Base-by-base conservation (phyloP, 2,888 invertebrate genomes). In the Parasteatoda lunata region DNA sequence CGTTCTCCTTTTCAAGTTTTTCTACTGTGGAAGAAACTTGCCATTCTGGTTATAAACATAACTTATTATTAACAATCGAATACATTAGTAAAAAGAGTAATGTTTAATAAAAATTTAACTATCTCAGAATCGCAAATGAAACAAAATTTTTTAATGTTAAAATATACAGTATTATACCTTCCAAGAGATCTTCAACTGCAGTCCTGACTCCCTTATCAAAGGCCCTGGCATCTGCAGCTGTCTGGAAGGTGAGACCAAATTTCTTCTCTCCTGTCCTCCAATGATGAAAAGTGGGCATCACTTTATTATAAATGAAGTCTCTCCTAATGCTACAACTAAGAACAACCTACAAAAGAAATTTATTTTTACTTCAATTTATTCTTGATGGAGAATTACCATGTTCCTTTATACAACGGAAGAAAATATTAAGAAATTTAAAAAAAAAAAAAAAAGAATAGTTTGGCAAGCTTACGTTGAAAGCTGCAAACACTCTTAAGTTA, bases 221-320 rank as follows among this genome's bases (percentile, higher is more conserved):
- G 84, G 97, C 97, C 89, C 97, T 93, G 66, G 97, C 98, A 93
- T 98, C 93, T 8, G 97, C 97, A 66, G 97, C 97, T 78, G 97
- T 97, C 92, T 97, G 97, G 94, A 98, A 98, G 78, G 98, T 98
- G 90, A 98, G 94, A 75, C 98, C 98, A 93, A 97, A 98, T 90
- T 96, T 95, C 93, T 97, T 97, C 93, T 97, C 97, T 85, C 97
- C 98, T 47, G 97, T 97, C 92, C 96, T 95, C 98, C 98, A 98
- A 93, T 98, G 98, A 93, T 98, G 98, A 94, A 98, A 98, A 69
- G 98, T 98, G 49, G 98, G 98, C 96, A 98, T 98, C 91, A 98
- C 97, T 94, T 97, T 97, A 93, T 97, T 97, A 94, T 98, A 98
- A 92, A 97, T 96, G 92, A 98, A 96, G 93, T 98, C 98, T 92